Base-by-base conservation (phyloP, 2,888 invertebrate genomes). In the Urechis unicinctus region DNA sequence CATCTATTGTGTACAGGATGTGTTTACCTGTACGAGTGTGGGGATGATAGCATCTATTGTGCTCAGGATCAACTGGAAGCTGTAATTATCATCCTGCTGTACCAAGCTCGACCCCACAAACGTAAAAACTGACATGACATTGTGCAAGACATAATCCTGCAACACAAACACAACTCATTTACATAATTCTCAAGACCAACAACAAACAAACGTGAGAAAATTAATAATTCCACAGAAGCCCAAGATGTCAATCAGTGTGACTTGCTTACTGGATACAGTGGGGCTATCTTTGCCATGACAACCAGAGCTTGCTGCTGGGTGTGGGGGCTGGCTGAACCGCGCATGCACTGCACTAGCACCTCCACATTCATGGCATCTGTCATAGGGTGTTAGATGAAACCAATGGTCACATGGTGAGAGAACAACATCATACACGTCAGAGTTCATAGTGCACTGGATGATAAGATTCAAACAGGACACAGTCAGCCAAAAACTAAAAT, bases 111-210 rank as follows among this genome's bases (percentile, higher is more conserved):
- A 89, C 0, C 97, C 97, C 86, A 98, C 93, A 72, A 97, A 98
- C 0, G 96, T 95, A 74, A 98, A 98, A 66, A 98, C 90, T 25
- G 92, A 88, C 86, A 97, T 94, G 2, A 95, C 88, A 69, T 95
- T 91, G 71, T 91, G 88, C 21, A 96, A 80, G 0, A 97, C 91
- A 79, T 88, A 86, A 52, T 73, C 74, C 78, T 78, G 63, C 36
- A 63, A 64, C 36, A 21, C 6, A 50, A 6, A 21, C 9, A 36
- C 36, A 22, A 36, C 28, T 48, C 48, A 26, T 5, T 25, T 9
- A n/a, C 24, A 25, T 22, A 9, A 21, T 48, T 25, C 6, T 26
- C 5, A 22, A 25, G 6, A 13, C 9, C 13, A 48, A 22, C 22
- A 25, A 48, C 6, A 17, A 45, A 9, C 6, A 45, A 21, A 45